Conservation (phyloP, 2,113 vertebrate genomes). For the Ciconia stormi region DNA sequence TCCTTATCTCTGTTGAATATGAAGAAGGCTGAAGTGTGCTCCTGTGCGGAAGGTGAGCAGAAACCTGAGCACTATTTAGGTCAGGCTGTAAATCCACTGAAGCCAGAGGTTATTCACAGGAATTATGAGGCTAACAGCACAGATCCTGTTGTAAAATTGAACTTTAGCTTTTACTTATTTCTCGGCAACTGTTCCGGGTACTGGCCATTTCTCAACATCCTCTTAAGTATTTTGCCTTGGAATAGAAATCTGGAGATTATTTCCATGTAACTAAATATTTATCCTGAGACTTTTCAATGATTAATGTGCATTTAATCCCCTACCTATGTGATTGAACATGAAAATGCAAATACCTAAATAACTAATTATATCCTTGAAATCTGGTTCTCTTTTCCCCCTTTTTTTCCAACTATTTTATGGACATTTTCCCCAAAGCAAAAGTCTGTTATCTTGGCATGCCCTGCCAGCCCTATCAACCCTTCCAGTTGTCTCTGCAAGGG, state of each 20-base stretch:
- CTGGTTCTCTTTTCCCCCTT: neutral
- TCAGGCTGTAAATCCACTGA: constrained; percentile 16
- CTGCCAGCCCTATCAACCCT: neutral
- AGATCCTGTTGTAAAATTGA: constrained; percentile 11
- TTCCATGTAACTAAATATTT: constrained; percentile 30
- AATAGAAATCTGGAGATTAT: neutral
- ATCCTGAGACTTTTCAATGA: neutral
- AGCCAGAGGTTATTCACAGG: neutral
- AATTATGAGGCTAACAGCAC: neutral
- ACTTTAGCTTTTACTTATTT: constrained; percentile 12
- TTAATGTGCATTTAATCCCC: constrained; percentile 14
- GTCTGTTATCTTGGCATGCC: neutral
- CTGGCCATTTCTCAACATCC: neutral
- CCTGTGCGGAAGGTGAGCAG: neutral
- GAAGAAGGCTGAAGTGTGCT: neutral
- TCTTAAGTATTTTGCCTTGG: neutral
- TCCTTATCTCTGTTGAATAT: neutral
- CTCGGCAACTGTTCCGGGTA: neutral
- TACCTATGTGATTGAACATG: neutral
- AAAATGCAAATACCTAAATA: neutral
- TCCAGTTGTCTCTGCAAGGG: neutral
- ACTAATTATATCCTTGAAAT: neutral
- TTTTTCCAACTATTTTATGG: neutral
- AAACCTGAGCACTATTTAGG: neutral
- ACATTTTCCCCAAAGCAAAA: neutral